phyloP scores from a whole-genome alignment of 1,140 invertebrate species.

The Drosophila eugracilis region DNA sequence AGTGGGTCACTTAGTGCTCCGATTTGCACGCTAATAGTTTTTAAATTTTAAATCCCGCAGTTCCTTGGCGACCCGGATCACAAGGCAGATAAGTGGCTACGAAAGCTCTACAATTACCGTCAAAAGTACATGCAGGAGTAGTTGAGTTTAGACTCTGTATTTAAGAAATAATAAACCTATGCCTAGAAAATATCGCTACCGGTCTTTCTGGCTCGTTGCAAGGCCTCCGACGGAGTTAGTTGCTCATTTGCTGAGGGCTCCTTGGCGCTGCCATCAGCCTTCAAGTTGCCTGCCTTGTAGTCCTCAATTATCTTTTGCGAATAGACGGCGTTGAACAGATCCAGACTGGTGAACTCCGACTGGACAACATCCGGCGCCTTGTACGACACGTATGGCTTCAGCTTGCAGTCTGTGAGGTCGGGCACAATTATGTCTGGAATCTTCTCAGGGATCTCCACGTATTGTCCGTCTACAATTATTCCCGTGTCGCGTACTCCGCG shows the following conservation, averaged over 20 bases:
- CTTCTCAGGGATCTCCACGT: slow-evolving; percentile 92
- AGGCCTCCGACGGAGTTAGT: slow-evolving; percentile 90
- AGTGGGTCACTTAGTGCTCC: slow-evolving; percentile 4
- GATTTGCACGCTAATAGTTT: background rate
- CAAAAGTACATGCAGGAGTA: slow-evolving; percentile 77
- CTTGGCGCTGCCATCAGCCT: slow-evolving; percentile 88
- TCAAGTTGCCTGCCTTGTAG: slow-evolving; percentile 90
- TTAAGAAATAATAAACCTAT: slow-evolving; percentile 59
- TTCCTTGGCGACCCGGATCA: slow-evolving; percentile 71
- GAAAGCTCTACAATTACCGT: slow-evolving; percentile 77
- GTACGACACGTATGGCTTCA: slow-evolving; percentile 98
- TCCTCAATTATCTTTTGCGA: slow-evolving; percentile 92
- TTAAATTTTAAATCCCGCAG: slow-evolving; percentile 29
- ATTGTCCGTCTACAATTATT: slow-evolving; percentile 86
- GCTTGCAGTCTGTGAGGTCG: slow-evolving; percentile 90
- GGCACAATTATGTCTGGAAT: slow-evolving; percentile 97
- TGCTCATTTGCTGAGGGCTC: slow-evolving; percentile 91
- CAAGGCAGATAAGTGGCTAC: slow-evolving; percentile 79
- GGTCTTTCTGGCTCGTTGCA: slow-evolving; percentile 88
- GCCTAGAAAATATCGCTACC: slow-evolving; percentile 91
- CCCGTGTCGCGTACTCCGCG: slow-evolving; percentile 89
- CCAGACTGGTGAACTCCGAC: slow-evolving; percentile 92
- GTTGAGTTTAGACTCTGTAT: slow-evolving; percentile 30
- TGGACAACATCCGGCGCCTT: slow-evolving; percentile 90
- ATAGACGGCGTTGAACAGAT: slow-evolving; percentile 94